Evolutionary conservation across 1,140 invertebrate genomes (phyloP), one percentile per base, ranked within the genome.

Genomic region (Calosoma granatense): DNA sequence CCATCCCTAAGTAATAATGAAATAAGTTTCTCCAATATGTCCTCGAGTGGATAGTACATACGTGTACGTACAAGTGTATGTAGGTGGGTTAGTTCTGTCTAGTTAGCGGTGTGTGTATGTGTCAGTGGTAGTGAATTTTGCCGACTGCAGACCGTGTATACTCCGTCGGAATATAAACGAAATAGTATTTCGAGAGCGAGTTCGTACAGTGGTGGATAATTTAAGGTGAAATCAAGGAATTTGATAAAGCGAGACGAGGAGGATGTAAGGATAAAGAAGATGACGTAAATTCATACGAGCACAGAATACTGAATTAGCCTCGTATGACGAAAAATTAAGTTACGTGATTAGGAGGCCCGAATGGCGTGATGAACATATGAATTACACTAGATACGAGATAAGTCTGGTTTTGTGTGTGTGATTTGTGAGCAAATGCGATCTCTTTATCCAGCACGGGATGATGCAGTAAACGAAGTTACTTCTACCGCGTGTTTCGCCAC

Each of bases 151-250:
- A n/a, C n/a, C n/a, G n/a, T n/a, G n/a, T 6, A 36, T 36, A 36
- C 26, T 36, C 26, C 6, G 26, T 36, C 26, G n/a, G 26, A 36
- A 36, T 36, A 36, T 36, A 36, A 36, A 36, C n/a, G 26, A 36
- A 36, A 9, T 36, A n/a, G n/a, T n/a, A n/a, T n/a, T n/a, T n/a
- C n/a, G n/a, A n/a, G 26, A 9, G 26, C 6, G 26, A 36, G n/a
- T 36, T 36, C 26, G 26, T 6, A 9, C 26, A 9, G 26, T 9
- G n/a, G n/a, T n/a, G n/a, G 26, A 47, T 47, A 47, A 47, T 47
- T 47, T 47, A 47, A 47, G 41, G 41, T 47, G 41, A 47, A 47
- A 47, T 47, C 41, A 47, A 47, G 41, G 41, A 47, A 47, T 47
- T 47, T 47, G 41, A 47, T 47, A 47, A 47, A 47, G 41, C 15